Conservation (phyloP, 2,113 vertebrate genomes). For the Eupsittula cactorum region DNA sequence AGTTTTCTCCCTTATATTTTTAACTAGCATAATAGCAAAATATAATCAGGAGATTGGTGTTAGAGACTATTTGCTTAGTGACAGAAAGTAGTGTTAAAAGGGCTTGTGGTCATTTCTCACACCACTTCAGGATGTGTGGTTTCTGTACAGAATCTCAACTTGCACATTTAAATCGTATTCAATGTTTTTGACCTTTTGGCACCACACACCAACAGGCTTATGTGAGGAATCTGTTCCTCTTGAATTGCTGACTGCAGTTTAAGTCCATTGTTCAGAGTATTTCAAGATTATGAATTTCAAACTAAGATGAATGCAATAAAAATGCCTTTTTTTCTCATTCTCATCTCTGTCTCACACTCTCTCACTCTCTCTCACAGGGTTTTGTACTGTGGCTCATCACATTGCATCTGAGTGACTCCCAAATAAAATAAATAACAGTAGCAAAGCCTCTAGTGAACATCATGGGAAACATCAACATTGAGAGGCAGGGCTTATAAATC, state of each 20-base stretch:
- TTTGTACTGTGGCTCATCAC: constrained; percentile 24
- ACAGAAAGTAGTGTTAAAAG: constrained; percentile 64
- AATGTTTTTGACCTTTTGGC: constrained; percentile 73
- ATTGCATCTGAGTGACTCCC: constrained; percentile 28
- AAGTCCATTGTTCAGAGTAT: constrained; percentile 61
- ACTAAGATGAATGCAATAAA: background rate
- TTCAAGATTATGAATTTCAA: constrained; percentile 67
- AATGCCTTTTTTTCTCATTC: constrained; percentile 40
- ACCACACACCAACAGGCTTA: constrained; percentile 65
- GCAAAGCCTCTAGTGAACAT: constrained; percentile 38
- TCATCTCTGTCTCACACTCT: constrained; percentile 44
- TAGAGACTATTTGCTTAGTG: constrained; percentile 46
- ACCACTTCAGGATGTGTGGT: constrained; percentile 57
- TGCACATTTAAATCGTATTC: constrained; percentile 76
- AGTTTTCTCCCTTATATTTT: constrained; percentile 37
- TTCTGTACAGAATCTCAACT: constrained; percentile 59
- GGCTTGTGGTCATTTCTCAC: constrained; percentile 69
- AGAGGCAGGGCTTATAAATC: constrained; percentile 48
- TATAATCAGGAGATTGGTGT: constrained; percentile 48
- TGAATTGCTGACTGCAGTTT: constrained; percentile 74
- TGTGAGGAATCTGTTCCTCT: constrained; percentile 70
- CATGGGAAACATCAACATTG: constrained; percentile 30
- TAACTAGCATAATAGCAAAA: constrained; percentile 27
- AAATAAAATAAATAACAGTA: constrained; percentile 53
- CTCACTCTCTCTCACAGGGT: constrained; percentile 39